phyloP scores from a whole-genome alignment of 2,888 invertebrate genomes.

The Nycteola revayana region DNA sequence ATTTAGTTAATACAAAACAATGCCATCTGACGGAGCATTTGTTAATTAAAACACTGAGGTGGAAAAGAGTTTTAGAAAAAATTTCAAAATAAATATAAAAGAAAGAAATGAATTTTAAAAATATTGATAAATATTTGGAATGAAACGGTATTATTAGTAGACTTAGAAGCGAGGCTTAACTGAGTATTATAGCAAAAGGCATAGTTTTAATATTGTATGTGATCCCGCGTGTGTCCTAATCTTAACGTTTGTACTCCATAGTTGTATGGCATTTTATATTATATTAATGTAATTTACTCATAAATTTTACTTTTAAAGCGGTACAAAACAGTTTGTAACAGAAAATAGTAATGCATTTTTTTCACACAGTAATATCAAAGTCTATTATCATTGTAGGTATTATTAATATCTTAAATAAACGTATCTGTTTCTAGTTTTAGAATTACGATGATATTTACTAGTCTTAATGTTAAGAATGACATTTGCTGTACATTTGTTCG shows the following conservation, averaged over 20 bases:
- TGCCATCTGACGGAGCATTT: constrained; percentile 2
- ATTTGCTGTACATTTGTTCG: constrained; percentile 32
- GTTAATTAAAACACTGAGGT: constrained; percentile 5
- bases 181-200: constrained; percentile 28
- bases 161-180: constrained; percentile 25
- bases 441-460: constrained; percentile 7
- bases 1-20: too few species aligned
- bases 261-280: constrained; percentile 21
- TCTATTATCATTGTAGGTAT: too few species aligned
- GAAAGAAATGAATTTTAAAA: constrained; percentile 19
- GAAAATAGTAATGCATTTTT: too few species aligned
- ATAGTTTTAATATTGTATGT: constrained; percentile 36
- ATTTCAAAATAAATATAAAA: constrained; percentile 11
- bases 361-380: too few species aligned
- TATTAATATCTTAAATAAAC: too few species aligned
- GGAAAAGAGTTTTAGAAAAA: constrained; percentile 11
- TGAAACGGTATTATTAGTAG: constrained; percentile 31
- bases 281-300: constrained; percentile 1
- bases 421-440: too few species aligned
- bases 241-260: constrained; percentile 33
- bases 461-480: constrained; percentile 16
- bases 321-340: too few species aligned
- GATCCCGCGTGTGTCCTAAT: constrained; percentile 60
- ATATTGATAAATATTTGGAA: constrained; percentile 26
- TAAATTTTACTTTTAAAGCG: not conserved